phyloP scores from a whole-genome alignment of 2,797 vertebrate species.

The Glyptemys insculpta region DNA sequence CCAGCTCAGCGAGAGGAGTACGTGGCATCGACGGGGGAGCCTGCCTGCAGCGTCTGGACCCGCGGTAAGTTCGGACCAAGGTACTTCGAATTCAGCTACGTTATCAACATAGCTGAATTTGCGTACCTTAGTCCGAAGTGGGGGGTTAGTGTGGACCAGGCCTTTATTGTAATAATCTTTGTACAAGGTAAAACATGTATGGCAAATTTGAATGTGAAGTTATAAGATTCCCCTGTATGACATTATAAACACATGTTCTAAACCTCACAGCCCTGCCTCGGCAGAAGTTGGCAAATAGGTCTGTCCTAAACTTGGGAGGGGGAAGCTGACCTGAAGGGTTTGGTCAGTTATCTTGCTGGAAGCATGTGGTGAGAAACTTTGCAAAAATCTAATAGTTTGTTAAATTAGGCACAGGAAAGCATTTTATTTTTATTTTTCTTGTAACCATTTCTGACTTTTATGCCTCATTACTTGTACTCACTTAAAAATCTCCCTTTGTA shows the following conservation, averaged over 20 bases:
- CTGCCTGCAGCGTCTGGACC: too few species aligned
- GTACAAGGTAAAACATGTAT: background rate
- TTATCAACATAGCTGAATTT: too few species aligned
- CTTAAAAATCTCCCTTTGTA: too few species aligned
- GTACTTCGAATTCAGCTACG: too few species aligned
- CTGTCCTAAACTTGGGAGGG: background rate
- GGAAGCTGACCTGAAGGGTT: background rate
- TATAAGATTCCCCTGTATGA: background rate
- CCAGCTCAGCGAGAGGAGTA: too few species aligned
- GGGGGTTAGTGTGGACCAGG: too few species aligned
- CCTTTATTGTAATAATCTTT: background rate
- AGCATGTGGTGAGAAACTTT: background rate
- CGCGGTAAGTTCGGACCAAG: too few species aligned
- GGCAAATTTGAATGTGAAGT: background rate
- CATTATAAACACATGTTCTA: background rate
- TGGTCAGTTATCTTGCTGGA: background rate
- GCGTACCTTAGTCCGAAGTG: too few species aligned
- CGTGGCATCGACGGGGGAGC: too few species aligned
- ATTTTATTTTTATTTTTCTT: background rate
- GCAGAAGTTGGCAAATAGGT: background rate
- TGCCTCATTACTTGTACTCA: background rate
- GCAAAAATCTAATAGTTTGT: background rate
- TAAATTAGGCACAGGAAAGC: background rate
- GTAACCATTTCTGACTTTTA: background rate
- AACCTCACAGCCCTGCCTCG: background rate